These are phyloP conservation scores for Anoura caudifer DNA, from an alignment of 2,113 vertebrate genomes.

Conservation along the genomic window DNA sequence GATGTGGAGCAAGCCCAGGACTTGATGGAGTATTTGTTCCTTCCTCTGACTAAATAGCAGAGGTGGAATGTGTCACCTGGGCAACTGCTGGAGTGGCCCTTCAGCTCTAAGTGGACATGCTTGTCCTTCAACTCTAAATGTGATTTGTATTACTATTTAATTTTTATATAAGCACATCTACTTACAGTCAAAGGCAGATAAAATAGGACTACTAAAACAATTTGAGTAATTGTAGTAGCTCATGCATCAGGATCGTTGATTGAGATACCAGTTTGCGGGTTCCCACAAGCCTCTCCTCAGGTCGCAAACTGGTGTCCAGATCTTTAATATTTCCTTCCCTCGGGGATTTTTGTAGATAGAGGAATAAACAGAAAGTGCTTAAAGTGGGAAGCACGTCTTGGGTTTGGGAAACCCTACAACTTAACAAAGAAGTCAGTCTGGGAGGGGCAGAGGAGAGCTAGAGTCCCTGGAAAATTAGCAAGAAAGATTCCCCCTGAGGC, in stretches of 20 bases:
- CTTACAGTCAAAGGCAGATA: not conserved
- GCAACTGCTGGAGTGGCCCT: not conserved
- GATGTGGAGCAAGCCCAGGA: not conserved
- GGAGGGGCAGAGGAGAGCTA: not conserved
- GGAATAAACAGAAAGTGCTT: not conserved
- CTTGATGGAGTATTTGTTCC: not conserved
- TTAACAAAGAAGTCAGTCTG: not conserved
- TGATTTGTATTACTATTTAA: not conserved
- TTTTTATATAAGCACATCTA: not conserved
- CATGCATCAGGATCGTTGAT: not conserved
- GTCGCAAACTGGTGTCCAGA: not conserved
- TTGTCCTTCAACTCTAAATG: not conserved
- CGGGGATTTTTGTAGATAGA: not conserved
- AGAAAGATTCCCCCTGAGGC: not conserved
- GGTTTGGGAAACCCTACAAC: not conserved
- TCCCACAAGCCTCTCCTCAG: not conserved
- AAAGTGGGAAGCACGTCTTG: not conserved
- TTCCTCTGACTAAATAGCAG: not conserved
- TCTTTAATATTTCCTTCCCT: not conserved
- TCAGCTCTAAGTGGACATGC: not conserved
- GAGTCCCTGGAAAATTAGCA: too few relatives aligned
- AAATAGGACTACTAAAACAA: not conserved
- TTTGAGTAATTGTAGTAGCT: not conserved
- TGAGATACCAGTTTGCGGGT: not conserved
- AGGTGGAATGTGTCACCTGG: not conserved